These are phyloP conservation scores for Merops nubicus DNA, from an alignment of 2,113 vertebrate genomes.

Conservation along the genomic window DNA sequence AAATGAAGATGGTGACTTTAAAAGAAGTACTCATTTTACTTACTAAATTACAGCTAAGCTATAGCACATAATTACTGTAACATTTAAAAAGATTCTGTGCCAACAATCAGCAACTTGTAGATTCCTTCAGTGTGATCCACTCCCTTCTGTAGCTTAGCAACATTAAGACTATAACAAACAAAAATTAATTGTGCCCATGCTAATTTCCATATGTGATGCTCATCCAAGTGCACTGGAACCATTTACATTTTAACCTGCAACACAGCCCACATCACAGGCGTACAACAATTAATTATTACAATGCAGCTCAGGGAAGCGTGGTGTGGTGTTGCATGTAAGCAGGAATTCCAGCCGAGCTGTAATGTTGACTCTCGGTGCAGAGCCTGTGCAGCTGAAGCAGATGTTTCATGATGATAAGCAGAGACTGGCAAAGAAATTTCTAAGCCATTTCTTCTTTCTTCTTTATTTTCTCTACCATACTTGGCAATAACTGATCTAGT, in stretches of 20 bases:
- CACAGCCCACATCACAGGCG: background rate
- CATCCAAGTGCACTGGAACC: constrained; percentile 45
- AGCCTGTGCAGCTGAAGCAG: constrained; percentile 69
- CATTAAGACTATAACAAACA: constrained; percentile 65
- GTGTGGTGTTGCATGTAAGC: background rate
- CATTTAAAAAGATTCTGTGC: constrained; percentile 71
- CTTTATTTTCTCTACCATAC: constrained; percentile 51
- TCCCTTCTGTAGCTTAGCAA: constrained; percentile 65
- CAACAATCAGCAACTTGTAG: constrained; percentile 70
- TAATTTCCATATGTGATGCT: constrained; percentile 39
- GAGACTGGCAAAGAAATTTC: constrained; percentile 61
- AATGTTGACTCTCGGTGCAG: constrained; percentile 50
- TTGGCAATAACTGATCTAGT: constrained; percentile 51
- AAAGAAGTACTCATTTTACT: constrained; percentile 62
- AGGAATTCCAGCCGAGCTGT: constrained; percentile 11
- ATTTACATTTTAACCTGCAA: constrained; percentile 1
- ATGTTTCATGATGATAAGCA: constrained; percentile 79
- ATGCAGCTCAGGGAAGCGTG: background rate
- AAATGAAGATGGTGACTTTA: constrained; percentile 47
- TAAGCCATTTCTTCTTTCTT: constrained; percentile 59
- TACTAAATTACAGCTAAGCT: constrained; percentile 71
- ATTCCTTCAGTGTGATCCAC: constrained; percentile 49
- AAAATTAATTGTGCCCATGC: constrained; percentile 66
- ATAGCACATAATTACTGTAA: constrained; percentile 54
- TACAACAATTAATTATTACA: background rate